Base-by-base conservation (phyloP, 2,888 invertebrate genomes). In the Bhutanitis thaidina region DNA sequence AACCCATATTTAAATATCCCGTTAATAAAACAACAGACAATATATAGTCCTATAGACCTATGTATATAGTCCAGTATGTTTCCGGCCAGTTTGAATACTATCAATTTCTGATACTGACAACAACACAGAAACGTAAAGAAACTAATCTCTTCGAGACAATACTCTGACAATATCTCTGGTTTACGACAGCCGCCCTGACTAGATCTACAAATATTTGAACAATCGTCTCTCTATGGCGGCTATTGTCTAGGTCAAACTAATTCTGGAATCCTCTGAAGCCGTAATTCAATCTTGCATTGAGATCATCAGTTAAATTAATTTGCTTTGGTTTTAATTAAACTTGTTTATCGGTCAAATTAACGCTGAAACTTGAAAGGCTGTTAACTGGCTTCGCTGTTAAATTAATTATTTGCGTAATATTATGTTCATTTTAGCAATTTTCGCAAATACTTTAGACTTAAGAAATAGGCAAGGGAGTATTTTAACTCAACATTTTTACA, bases 241-340 rank as follows among this genome's bases (percentile, higher is more conserved):
- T 73, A 81, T 85, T 87, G 87, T 86, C 79, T 79, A 82, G 83
- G 83, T 83, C 81, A 77, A 86, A 84, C 85, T 84, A 84, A 86
- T 85, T 83, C 77, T 75, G 74, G 69, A 65, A 69, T 73, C 69
- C 74, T 67, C 71, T 66, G 62, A 68, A 71, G 66, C 69, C 70
- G 75, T 81, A 80, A 84, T 85, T 81, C 77, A 78, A 83, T 84
- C 83, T 79, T 70, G 67, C 76, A 75, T 78, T 75, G 67, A 74
- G 72, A 75, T 69, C 74, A 77, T 69, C 74, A 71, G 67, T 69
- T 72, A 67, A 72, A 74, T 69, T 68, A 66, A 74, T 71, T 69
- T 67, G 66, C 67, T 67, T 69, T 66, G 67, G 66, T 65, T 68
- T 71, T 73, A 70, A 73, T 73, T 71, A 71, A 70, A 68, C 58